Evolutionary conservation across 2,113 vertebrate species (phyloP), one percentile per base, ranked within the genome.

Genomic region (Centropus bengalensis): DNA sequence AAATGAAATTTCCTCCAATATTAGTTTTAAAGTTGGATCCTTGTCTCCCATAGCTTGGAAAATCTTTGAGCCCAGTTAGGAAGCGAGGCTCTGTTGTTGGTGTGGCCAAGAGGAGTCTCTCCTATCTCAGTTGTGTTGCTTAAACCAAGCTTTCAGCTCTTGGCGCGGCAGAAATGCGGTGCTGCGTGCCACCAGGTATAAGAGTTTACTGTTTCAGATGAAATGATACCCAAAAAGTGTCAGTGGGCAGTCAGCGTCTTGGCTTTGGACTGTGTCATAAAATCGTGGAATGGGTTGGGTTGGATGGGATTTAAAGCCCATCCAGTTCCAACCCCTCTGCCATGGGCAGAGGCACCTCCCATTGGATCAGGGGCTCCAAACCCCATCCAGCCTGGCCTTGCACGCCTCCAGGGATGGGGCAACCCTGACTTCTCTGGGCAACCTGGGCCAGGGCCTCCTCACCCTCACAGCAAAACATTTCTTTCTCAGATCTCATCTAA

Each of bases 21-120:
- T 54, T 21, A 3, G 12, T 38, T 78, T 52, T 30, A 49, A 45
- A 64, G 44, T 8, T 56, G 44, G 44, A 30, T 86, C 45, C 30
- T 58, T 42, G 12, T 80, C 28, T 62, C 49, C 22, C n/a, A 5
- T 4, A 17, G 8, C 58, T 33, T 73, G 47, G 55, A 26, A 49
- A 3, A 54, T 5, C 1, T 0, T 52, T 26, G 18, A 5, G 70
- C 56, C 9, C 30, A 16, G 3, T 56, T 47, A 13, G 33, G 10
- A 59, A 59, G 36, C 44, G 36, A 55, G 2, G 2, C 0, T 5
- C 12, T 15, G 32, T 5, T 63, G 42, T 10, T 33, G 63, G 45
- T 32, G 73, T 17, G 59, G 42, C 64, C 49, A 16, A 42, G 71
- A 8, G 49, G 24, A 27, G 56, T 28, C 0, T 1, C 42, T 71